Evolutionary conservation across 2,888 invertebrate species (phyloP), one percentile per base, ranked within the genome.

Genomic region (Lamellibrachia satsuma): DNA sequence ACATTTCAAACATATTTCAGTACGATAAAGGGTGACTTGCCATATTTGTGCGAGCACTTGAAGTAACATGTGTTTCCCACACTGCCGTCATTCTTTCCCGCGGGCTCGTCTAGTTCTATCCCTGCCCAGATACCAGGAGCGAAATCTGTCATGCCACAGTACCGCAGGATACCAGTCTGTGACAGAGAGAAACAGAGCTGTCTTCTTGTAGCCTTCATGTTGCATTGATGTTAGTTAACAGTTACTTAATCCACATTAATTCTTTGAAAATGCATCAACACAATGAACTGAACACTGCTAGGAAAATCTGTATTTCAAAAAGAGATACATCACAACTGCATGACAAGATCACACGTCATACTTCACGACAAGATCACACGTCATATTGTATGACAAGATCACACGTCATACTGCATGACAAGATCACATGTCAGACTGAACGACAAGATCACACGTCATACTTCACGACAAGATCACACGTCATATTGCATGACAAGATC

Each of bases 91-190:
- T 97, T 97, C 94, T 97, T 97, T 9, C 97, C 97, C 27, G 96
- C 95, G 3, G 96, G 96, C 91, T 97, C 96, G 94, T 97, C 97
- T 57, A 97, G 95, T 94, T 97, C 97, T 91, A 97, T 96, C 52
- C 97, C 97, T 27, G 97, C 97, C 97, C 97, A 97, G 39, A 97
- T 95, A n/a, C 97, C 97, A 90, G 96, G 94, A 7, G 97, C 96
- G 95, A 97, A 97, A 94, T 97, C 96, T 92, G 97, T 96, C 51
- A 96, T 96, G 90, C 97, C 97, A 95, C 97, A 97, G 94, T 96
- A 97, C 57, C 96, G 94, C 90, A 96, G 94, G 52, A 95, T 95
- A 4, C 96, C 96, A 92, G 94, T 94, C 96, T 96, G 93, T 15
- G 94, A 92, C 90, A 91, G 51, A n/a, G 90, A 75, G 75, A 75